Base-by-base conservation (phyloP, 2,888 invertebrate species). In the Sclerodermus sp. region DNA sequence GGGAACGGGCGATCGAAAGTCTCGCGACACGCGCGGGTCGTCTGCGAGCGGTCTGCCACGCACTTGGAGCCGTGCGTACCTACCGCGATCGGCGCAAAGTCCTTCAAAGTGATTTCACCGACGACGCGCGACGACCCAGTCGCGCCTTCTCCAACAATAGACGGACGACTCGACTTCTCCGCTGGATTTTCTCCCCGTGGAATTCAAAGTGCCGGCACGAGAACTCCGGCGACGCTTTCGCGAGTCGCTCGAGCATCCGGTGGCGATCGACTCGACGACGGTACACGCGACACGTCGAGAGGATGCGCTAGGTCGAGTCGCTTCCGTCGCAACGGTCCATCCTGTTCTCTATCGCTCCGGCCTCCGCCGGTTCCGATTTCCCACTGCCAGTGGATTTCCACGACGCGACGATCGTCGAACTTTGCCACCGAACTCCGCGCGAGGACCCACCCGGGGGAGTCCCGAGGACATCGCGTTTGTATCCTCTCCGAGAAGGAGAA, bases 161-260 rank as follows among this genome's bases (percentile, higher is more conserved):
- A 43, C 42, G 14, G 15, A 9, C 44, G 42, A 47, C 53, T 38
- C 46, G n/a, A n/a, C n/a, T n/a, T n/a, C n/a, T n/a, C n/a, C 45
- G 39, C 38, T 39, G 51, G 47, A 55, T 55, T 62, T 62, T 51
- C 64, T 54, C 62, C 53, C 42, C 31, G 40, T 55, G 58, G 60
- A 63, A 62, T 62, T 60, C 58, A 44, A 63, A 54, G 47, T 55
- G 50, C 52, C 52, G 51, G 41, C 30, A 15, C 37, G 47, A 43
- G 17, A 40, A 15, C 41, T 29, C 8, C 23, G 23, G 4, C 41
- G 29, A 58, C 62, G 62, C 67, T 72, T 71, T 72, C 67, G 64
- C 68, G 58, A 51, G 45, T n/a, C n/a, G n/a, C n/a, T n/a, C n/a
- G 56, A 55, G 63, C 58, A 70, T 70, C 66, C 70, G 67, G 68